Evolutionary conservation across 2,113 vertebrate genomes (phyloP), one percentile per base, ranked within the genome.

Genomic region (Zeus faber): DNA sequence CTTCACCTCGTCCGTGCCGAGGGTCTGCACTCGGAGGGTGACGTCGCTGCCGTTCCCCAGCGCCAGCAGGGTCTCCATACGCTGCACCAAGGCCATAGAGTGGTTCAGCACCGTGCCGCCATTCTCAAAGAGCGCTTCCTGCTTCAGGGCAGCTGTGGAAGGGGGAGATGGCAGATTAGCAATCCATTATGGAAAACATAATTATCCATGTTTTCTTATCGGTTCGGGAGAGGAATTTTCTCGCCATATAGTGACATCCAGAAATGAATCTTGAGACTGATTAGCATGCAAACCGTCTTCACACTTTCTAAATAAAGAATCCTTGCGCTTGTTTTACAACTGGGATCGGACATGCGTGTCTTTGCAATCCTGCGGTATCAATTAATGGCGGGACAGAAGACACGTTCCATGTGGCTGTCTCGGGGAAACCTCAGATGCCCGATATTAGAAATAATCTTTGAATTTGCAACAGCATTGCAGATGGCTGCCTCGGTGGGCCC

Each of bases 1-100:
- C 44, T 94, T 95, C 65, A 96, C 92, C 82, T 97, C 94, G 0
- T 94, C 93, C 0, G 91, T 89, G 29, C 82, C 76, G 0, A 65
- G 65, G 0, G 94, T 91, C 83, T 90, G 93, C 58, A 98, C 91
- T 33, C 92, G 77, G 52, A 98, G 84, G 0, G 88, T 80, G 44
- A 92, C 83, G 14, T 97, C 94, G 0, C 94, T 98, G 77, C 87
- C 78, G 0, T 97, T 96, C 11, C 93, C 91, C 0, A 91, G 88
- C 9, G 83, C 45, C 55, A 97, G 83, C 71, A 97, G 88, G 22
- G 89, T 87, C 82, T 93, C 93, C 72, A 98, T 80, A 4, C 88
- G 89, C 61, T 91, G 92, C 50, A 97, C 87, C 79, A 95, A 78
- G 4, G 58, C 72, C 85, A 89, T 77, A 0, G 95, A 91, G 70